Percentiles rank a stretch among this genome's conserved stretches.
phyloP scores from a whole-genome alignment of 2,888 invertebrate genomes.

The Habroteleia sp. region DNA sequence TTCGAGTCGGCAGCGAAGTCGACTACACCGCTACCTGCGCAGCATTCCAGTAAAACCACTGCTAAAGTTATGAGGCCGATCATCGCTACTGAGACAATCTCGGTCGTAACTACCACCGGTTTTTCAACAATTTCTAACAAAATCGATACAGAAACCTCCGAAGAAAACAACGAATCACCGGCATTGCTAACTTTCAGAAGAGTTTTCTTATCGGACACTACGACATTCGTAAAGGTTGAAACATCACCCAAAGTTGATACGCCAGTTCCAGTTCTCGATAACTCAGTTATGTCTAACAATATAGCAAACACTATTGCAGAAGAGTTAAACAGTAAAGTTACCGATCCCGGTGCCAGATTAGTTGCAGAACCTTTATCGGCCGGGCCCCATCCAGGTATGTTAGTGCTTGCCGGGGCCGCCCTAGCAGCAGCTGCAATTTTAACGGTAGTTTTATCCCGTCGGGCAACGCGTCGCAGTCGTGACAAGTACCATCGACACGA shows the following conservation, averaged over 20 bases:
- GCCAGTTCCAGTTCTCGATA: constrained; percentile 19
- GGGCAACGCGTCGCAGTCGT: constrained; percentile 75
- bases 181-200: constrained; percentile 15
- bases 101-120: background rate
- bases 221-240: background rate
- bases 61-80: constrained; percentile 28
- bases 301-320: constrained; percentile 75
- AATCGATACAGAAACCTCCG: constrained; percentile 25
- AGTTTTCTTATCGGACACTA: constrained; percentile 24
- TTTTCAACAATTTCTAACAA: constrained; percentile 7
- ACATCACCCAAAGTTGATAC: background rate
- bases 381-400: constrained; percentile 83
- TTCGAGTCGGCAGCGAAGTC: constrained; percentile 22
- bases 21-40: constrained; percentile 34
- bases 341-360: constrained; percentile 72
- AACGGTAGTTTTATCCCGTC: constrained; percentile 80
- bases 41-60: constrained; percentile 25
- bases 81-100: constrained; percentile 10
- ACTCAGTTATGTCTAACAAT: constrained; percentile 75
- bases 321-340: constrained; percentile 73
- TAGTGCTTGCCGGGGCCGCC: constrained; percentile 83
- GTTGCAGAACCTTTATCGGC: constrained; percentile 70
- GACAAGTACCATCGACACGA: constrained; percentile 76
- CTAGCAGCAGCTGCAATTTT: constrained; percentile 83
- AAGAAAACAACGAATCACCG: constrained; percentile 17